Evolutionary conservation across 2,888 invertebrate genomes (phyloP).

Genomic region (Caenorhabditis sp.): DNA sequence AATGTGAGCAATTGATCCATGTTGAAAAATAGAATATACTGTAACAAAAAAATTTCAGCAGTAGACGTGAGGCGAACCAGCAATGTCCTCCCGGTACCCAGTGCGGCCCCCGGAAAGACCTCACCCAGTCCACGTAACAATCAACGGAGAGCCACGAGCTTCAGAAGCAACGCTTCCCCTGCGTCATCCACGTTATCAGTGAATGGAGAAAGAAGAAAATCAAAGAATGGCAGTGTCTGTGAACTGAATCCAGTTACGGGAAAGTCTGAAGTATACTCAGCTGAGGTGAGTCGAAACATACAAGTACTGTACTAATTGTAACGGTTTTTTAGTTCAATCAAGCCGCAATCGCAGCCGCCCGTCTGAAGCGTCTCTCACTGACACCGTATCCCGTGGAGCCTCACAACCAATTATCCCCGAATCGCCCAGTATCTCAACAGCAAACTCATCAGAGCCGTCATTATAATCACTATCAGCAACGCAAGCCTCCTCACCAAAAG

Average conservation of each 20-base stretch:
- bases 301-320: not conserved
- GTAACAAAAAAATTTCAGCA: conserved; percentile 23
- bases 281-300: conserved; percentile 32
- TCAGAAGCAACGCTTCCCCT: conserved; percentile 32
- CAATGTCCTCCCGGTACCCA: conserved; percentile 29
- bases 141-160: conserved; percentile 29
- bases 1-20: conserved; percentile 36
- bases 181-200: conserved; percentile 35
- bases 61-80: conserved; percentile 42
- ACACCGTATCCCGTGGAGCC: conserved; percentile 29
- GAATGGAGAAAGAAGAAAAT: conserved; percentile 35
- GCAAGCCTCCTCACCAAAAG: conserved; percentile 36
- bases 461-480: conserved; percentile 14
- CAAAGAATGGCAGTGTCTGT: conserved; percentile 23
- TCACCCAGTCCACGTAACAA: conserved; percentile 15
- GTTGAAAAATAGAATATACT: too few relatives aligned
- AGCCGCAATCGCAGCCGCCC: conserved; percentile 61
- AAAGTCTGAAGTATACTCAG: conserved; percentile 48
- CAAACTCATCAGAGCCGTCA: conserved; percentile 15
- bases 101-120: not conserved
- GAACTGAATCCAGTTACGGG: conserved; percentile 33
- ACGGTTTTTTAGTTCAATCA: conserved; percentile 52
- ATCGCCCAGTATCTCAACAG: conserved; percentile 10
- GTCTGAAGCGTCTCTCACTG: conserved; percentile 59
- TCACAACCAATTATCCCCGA: not conserved